Percentiles rank a stretch among this genome's conserved stretches.
Conservation (phyloP, 64 coral and sea anemone species). For the Cladopsammia gracilis region DNA sequence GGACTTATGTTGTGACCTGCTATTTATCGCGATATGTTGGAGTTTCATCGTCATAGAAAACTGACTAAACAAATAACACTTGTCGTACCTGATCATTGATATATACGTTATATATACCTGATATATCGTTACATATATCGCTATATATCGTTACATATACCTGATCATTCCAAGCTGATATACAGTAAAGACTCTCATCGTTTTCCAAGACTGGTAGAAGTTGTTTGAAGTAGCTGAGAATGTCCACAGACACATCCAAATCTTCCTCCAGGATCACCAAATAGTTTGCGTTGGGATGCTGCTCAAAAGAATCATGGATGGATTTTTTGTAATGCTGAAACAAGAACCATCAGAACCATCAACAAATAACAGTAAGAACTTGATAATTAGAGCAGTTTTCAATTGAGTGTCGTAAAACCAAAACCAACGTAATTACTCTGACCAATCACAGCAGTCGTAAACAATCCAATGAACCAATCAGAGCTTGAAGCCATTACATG, state of each 20-base stretch:
- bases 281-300: constrained; percentile 65
- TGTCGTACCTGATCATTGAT: too few species aligned
- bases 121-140: too few species aligned
- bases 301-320: constrained; percentile 66
- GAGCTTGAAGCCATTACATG: too few species aligned
- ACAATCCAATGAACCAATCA: too few species aligned
- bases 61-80: too few species aligned
- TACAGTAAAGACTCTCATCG: constrained; percentile 92
- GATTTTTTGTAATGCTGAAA: constrained; percentile 90
- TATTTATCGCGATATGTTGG: too few species aligned
- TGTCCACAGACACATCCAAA: constrained; percentile 76
- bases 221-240: constrained; percentile 88
- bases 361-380: too few species aligned
- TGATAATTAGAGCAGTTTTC: background rate
- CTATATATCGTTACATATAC: background rate
- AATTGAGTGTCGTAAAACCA: background rate
- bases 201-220: constrained; percentile 83
- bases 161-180: constrained; percentile 98
- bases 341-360: background rate
- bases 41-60: too few species aligned
- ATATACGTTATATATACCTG: too few species aligned
- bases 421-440: too few species aligned
- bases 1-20: too few species aligned
- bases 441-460: too few species aligned
- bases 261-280: constrained; percentile 82